Evolutionary conservation across 2,797 vertebrate genomes (phyloP).

Genomic region (Salarias fasciatus): DNA sequence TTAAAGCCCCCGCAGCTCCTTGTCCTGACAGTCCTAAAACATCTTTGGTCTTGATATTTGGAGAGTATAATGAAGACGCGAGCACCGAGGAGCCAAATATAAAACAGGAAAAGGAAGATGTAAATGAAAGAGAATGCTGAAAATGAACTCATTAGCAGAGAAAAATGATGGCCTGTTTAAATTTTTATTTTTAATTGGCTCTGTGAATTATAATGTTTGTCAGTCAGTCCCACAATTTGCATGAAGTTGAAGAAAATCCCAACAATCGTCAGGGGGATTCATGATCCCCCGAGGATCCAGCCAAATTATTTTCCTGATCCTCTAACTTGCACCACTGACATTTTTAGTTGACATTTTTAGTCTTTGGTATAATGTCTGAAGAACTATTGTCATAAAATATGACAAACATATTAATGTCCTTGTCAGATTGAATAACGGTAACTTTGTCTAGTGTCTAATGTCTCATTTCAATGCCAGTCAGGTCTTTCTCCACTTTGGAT

Average conservation of each 20-base stretch:
- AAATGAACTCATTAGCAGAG: constrained; percentile 1
- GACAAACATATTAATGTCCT: background rate
- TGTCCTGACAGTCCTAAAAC: constrained; percentile 24
- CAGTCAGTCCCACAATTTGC: background rate
- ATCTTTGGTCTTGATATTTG: constrained; percentile 11
- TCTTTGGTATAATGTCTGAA: background rate
- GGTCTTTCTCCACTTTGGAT: background rate
- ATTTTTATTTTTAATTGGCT: background rate
- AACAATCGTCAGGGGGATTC: background rate
- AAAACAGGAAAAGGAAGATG: constrained; percentile 1
- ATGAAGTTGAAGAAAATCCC: background rate
- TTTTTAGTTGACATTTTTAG: background rate
- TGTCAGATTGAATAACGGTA: constrained; percentile 1
- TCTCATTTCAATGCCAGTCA: constrained; percentile 16
- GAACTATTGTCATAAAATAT: background rate
- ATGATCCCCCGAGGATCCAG: background rate
- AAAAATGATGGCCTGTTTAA: constrained; percentile 1
- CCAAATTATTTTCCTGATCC: background rate
- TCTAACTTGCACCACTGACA: background rate
- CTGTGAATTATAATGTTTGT: background rate
- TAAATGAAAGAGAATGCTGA: constrained; percentile 10
- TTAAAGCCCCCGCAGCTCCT: constrained; percentile 34
- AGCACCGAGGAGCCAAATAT: constrained; percentile 22
- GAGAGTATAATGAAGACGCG: constrained; percentile 20
- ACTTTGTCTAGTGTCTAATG: background rate